Conservation (phyloP, 2,888 invertebrate genomes). For the Ectemnius continuus region DNA sequence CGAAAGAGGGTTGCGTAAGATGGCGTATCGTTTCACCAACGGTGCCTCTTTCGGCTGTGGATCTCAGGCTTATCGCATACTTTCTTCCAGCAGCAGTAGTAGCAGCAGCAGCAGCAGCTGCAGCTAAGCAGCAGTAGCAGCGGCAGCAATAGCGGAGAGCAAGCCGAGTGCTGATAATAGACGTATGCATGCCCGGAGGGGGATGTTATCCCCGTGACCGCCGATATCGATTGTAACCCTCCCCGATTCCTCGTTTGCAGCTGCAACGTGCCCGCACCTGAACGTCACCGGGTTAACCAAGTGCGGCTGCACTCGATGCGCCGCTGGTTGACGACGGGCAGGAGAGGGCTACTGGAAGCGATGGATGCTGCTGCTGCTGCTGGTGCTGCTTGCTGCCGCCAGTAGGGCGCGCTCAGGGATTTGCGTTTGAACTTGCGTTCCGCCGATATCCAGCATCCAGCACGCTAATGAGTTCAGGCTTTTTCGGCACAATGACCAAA, state of each 20-base stretch:
- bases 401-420: conserved; percentile 3
- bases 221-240: conserved; percentile 47
- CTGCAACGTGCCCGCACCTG: conserved; percentile 41
- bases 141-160: background rate
- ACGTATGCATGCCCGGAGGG: conserved; percentile 28
- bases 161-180: conserved; percentile 29
- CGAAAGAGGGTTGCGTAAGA: conserved; percentile 32
- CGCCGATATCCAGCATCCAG: conserved; percentile 26
- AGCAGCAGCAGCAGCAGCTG: no score
- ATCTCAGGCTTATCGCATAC: conserved; percentile 6
- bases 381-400: background rate
- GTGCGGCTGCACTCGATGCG: conserved; percentile 41
- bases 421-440: conserved; percentile 46
- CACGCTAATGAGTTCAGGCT: conserved; percentile 46
- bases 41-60: conserved; percentile 6
- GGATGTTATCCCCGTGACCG: conserved; percentile 47
- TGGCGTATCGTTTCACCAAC: conserved; percentile 27
- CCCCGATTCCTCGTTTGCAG: conserved; percentile 34
- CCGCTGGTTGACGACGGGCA: conserved; percentile 6
- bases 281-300: conserved; percentile 48
- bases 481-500: conserved; percentile 52
- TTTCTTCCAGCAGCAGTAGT: background rate
- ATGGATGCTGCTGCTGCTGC: conserved; percentile 1
- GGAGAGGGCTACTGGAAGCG: conserved; percentile 11
- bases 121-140: no score